phyloP scores from a whole-genome alignment of 2,888 invertebrate species.

The Dorcus parallelipipedus region DNA sequence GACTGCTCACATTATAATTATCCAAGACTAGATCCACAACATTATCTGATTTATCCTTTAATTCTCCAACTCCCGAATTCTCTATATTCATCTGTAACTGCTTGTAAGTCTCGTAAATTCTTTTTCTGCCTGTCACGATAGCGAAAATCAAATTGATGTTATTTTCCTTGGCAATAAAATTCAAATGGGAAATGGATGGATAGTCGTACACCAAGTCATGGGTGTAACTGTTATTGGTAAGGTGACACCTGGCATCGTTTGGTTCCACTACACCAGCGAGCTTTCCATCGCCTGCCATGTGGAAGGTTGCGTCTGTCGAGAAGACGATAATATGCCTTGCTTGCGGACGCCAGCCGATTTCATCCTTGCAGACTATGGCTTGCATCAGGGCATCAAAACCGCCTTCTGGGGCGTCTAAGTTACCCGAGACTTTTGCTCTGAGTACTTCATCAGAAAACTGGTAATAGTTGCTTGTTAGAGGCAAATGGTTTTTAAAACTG shows the following conservation, averaged over 20 bases:
- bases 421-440: conserved; percentile 50
- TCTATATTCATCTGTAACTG: conserved; percentile 59
- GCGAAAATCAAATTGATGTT: conserved; percentile 79
- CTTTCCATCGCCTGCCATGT: conserved; percentile 77
- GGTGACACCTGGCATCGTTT: conserved; percentile 69
- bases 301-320: conserved; percentile 74
- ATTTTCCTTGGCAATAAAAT: conserved; percentile 60
- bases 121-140: conserved; percentile 47
- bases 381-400: conserved; percentile 88
- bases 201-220: conserved; percentile 66
- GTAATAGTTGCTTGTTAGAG: conserved; percentile 57
- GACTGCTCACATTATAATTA: conserved; percentile 61
- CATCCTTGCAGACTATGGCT: conserved; percentile 66
- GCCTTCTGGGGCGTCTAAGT: conserved; percentile 63
- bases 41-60: conserved; percentile 61
- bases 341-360: conserved; percentile 75
- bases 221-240: conserved; percentile 56
- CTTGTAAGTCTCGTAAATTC: conserved; percentile 47
- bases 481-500: conserved; percentile 72
- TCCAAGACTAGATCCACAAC: conserved; percentile 65
- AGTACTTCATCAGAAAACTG: conserved; percentile 48
- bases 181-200: conserved; percentile 71
- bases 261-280: conserved; percentile 65
- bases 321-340: conserved; percentile 71
- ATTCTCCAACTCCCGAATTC: conserved; percentile 63